Base-by-base conservation (phyloP, 30 jellyfish, hydroid and myxozoan genomes). In the Cassiopea xamachana region DNA sequence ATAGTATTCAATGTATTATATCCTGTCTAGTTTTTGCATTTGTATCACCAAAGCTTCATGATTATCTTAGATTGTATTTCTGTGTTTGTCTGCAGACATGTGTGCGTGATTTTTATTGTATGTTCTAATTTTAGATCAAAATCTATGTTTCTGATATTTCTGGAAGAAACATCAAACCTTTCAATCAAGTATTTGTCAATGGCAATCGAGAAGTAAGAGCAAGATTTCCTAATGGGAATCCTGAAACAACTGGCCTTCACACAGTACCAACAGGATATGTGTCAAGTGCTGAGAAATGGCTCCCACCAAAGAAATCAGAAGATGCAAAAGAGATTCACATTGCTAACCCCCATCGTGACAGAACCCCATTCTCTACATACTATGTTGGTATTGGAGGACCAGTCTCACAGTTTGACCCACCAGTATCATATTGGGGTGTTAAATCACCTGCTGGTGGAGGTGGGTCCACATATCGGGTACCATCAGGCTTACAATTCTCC, bases 391-490 rank as follows among this genome's bases (percentile, higher is more conserved):
- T 96, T 79, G 99, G 96, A 27, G 99, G 98, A 1, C 95, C 98
- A 16, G 99, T 96, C 46, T 72, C 91, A 13, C 98, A 92, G 69
- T 96, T 84, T 84, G 90, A 96, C 70, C 99, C 99, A 48, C 98
- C 99, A 73, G 88, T 78, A 46, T 96, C 99, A 1, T 96, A 96
- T 71, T 96, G 99, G 99, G 99, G 98, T 43, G 90, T 97, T 5
- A 75, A 60, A 60, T 27, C 87, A 18, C 99, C 99, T 1, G 90
- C 94, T 47, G 98, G 98, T 68, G 98, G 98, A 8, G 99, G 98
- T 7, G 99, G 99, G n/a, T 46, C 95, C 49, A 92, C 98, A 1
- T 96, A 96, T 69, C 76, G 72, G 48, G 98, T 96, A 50, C 99
- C 99, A 18, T 64, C 96, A 4, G 99, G 99, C 9, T 69, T 96